Percentiles rank a stretch among this genome's conserved stretches.
These are phyloP conservation scores for Aspidapion aeneum DNA, from an alignment of 2,888 invertebrate species.

Conservation along the genomic window DNA sequence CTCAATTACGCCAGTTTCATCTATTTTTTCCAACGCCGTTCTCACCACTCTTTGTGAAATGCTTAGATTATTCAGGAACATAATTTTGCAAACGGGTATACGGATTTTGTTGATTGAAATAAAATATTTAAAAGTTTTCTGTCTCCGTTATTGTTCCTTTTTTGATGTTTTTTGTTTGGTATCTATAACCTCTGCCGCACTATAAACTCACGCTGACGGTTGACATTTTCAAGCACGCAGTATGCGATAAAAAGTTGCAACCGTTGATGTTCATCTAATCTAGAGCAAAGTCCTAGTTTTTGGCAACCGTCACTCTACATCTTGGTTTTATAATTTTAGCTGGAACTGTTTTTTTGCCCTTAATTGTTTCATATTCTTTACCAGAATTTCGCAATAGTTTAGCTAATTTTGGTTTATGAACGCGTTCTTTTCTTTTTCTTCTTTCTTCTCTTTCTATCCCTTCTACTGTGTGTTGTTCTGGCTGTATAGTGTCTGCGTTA, in stretches of 20 bases:
- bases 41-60: constrained; percentile 13
- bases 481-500: background rate
- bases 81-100: constrained; percentile 16
- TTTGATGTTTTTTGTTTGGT: constrained; percentile 17
- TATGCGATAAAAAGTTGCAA: constrained; percentile 11
- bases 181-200: constrained; percentile 9
- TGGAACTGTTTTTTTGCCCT: constrained; percentile 14
- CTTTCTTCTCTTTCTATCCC: constrained; percentile 6
- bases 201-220: constrained; percentile 20
- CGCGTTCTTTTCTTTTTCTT: background rate
- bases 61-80: constrained; percentile 18
- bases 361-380: constrained; percentile 16
- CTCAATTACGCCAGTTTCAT: constrained; percentile 12
- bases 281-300: constrained; percentile 13
- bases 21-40: constrained; percentile 14
- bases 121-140: constrained; percentile 15
- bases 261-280: constrained; percentile 14
- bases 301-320: constrained; percentile 10
- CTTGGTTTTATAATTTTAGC: constrained; percentile 12
- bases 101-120: constrained; percentile 7
- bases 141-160: constrained; percentile 15
- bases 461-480: constrained; percentile 6
- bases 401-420: constrained; percentile 15
- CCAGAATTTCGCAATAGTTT: constrained; percentile 15
- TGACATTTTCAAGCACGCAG: constrained; percentile 12